Base-by-base conservation (phyloP, 1,140 invertebrate genomes). In the Augochlora pura region DNA sequence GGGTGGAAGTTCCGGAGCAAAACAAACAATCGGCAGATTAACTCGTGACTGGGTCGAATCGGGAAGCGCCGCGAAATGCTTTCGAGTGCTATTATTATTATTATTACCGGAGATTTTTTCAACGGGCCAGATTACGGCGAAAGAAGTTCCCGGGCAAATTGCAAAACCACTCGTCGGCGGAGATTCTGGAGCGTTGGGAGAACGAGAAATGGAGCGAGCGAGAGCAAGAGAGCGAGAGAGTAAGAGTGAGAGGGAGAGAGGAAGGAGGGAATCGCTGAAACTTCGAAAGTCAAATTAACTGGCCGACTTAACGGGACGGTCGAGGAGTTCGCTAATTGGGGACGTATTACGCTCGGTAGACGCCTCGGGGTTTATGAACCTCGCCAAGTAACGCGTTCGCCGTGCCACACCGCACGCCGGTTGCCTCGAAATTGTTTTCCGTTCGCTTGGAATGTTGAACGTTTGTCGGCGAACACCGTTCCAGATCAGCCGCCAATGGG, bases 221-320 rank as follows among this genome's bases (percentile, higher is more conserved):
- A 32, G 5, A n/a, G 8, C 2, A 7, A 49, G 18, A 18, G 32
- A 66, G 18, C 9, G 8, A 16, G 42, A 6, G 16, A 18, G 5
- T n/a, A 21, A 8, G 14, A 66, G 10, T 0, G 52, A 0, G 8
- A 7, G 49, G 23, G 23, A 16, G 49, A 74, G 16, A 16, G 8
- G 9, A 25, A 0, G 16, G 18, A 7, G 27, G 9, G 21, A 67
- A 75, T 75, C 52, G 52, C 12, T 14, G 25, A 7, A 76, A 46
- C 54, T 76, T 46, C 14, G 25, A 25, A 76, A 76, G 65, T 68
- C 52, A 59, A 76, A 68, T 76, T 76, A 68, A 69, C 65, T 18
- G 38, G 52, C 39, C 52, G 65, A 76, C 64, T 76, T 69, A 59
- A 76, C 54, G 14, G 38, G 54, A 18, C 62, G 46, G 32, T 14